Evolutionary conservation across 1,140 invertebrate species (phyloP).

Genomic region (Amphibalanus amphitrite): DNA sequence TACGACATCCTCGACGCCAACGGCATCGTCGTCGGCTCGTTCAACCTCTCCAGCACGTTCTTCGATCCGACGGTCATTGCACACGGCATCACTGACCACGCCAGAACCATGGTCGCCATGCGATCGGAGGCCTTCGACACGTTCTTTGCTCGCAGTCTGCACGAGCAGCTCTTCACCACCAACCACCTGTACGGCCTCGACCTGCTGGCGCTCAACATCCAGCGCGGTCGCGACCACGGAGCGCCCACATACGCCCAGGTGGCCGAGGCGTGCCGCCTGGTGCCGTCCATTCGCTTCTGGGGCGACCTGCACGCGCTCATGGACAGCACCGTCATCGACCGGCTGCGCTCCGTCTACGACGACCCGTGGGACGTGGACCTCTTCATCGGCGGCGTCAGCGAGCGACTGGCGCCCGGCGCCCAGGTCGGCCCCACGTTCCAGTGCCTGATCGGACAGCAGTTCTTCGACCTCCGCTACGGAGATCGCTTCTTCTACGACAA

Average conservation of each 20-base stretch:
- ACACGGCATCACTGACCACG: background rate
- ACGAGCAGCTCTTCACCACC: background rate
- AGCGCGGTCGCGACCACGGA: slow-evolving; percentile 33
- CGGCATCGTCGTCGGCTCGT: background rate
- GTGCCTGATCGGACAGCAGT: too few species aligned
- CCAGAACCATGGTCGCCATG: background rate
- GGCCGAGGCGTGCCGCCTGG: slow-evolving; percentile 16
- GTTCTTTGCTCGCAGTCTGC: background rate
- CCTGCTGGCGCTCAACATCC: slow-evolving; percentile 31
- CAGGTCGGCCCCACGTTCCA: slow-evolving; percentile 23
- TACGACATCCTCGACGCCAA: background rate
- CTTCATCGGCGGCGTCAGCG: slow-evolving; percentile 47
- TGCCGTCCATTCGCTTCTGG: background rate
- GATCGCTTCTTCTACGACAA: too few species aligned
- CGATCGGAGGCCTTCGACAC: background rate
- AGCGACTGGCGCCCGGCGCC: background rate
- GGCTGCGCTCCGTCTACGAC: slow-evolving; percentile 49
- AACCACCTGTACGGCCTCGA: slow-evolving; percentile 11
- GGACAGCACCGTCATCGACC: background rate
- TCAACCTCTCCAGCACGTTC: background rate
- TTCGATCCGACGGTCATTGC: background rate
- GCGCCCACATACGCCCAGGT: slow-evolving; percentile 20
- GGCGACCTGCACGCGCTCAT: slow-evolving; percentile 13
- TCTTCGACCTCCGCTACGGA: too few species aligned
- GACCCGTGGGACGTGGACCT: too few species aligned